phyloP scores from a whole-genome alignment of 1,140 invertebrate genomes.

The Drosophila parabipectinata region DNA sequence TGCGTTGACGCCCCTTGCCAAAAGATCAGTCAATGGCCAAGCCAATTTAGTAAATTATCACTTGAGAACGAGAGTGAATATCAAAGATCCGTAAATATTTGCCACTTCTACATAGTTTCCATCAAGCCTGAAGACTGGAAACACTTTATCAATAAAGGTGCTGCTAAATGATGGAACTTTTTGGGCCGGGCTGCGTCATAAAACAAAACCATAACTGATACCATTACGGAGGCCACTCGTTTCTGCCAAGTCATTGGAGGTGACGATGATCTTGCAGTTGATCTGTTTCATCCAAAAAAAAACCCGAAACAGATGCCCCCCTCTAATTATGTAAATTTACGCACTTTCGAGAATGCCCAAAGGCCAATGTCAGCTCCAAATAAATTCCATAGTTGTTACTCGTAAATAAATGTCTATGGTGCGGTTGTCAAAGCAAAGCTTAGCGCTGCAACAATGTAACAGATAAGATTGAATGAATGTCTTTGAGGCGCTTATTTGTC shows the following conservation, averaged over 20 bases:
- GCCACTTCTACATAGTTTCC: conserved; percentile 46
- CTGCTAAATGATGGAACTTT: conserved; percentile 16
- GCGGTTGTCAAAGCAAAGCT: conserved; percentile 2
- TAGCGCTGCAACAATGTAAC: conserved; percentile 8
- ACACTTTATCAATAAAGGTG: conserved; percentile 37
- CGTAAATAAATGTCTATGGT: conserved; percentile 7
- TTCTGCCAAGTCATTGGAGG: conserved; percentile 18
- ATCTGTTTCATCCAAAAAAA: conserved; percentile 13
- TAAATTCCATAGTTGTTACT: conserved; percentile 7
- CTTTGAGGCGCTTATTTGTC: conserved; percentile 13
- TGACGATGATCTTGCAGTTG: conserved; percentile 15
- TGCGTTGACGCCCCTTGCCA: conserved; percentile 11
- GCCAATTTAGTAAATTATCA: conserved; percentile 46
- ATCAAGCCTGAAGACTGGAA: conserved; percentile 24
- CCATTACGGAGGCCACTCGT: conserved; percentile 27
- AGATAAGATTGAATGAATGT: conserved; percentile 23
- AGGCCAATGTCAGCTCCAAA: conserved; percentile 18
- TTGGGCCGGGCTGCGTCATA: conserved; percentile 31
- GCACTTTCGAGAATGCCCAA: conserved; percentile 29
- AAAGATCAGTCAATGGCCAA: conserved; percentile 22
- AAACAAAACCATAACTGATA: conserved; percentile 2
- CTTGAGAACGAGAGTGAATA: conserved; percentile 23
- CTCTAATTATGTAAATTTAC: conserved; percentile 37
- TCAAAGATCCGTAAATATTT: conserved; percentile 59
- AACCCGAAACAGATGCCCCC: conserved; percentile 26